Evolutionary conservation across 1,140 invertebrate genomes (phyloP).

Genomic region (Melanaphis sacchari): DNA sequence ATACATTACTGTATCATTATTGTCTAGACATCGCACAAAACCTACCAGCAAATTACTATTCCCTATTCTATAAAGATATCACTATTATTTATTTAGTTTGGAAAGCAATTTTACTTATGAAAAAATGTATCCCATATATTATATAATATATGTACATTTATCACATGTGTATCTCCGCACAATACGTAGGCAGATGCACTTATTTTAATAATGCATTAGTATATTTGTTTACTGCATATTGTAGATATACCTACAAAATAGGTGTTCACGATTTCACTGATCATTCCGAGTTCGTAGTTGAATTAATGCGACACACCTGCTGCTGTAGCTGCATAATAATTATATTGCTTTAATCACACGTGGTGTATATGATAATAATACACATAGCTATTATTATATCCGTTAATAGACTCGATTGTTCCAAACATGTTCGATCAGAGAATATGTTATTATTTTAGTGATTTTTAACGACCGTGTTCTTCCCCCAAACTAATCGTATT

Average conservation of each 20-base stretch:
- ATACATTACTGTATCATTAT: neutral
- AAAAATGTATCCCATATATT: neutral
- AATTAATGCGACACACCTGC: neutral
- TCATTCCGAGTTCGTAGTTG: neutral
- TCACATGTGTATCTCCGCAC: no score
- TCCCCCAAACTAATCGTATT: neutral
- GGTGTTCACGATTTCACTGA: neutral
- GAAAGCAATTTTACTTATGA: neutral
- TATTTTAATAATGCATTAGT: neutral
- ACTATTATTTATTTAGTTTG: neutral
- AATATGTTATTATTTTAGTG: neutral
- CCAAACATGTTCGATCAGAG: neutral
- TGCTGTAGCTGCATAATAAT: neutral
- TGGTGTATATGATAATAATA: neutral
- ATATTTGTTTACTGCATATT: neutral
- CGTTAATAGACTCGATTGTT: neutral
- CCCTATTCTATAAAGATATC: no score
- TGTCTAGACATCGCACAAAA: neutral
- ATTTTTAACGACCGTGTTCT: neutral
- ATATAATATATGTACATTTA: no score
- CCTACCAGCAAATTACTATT: no score
- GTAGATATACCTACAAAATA: neutral
- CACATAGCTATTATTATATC: neutral
- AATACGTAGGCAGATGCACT: neutral
- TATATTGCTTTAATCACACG: neutral